Base-by-base conservation (phyloP, 2,797 vertebrate species). In the Mus minutoides region DNA sequence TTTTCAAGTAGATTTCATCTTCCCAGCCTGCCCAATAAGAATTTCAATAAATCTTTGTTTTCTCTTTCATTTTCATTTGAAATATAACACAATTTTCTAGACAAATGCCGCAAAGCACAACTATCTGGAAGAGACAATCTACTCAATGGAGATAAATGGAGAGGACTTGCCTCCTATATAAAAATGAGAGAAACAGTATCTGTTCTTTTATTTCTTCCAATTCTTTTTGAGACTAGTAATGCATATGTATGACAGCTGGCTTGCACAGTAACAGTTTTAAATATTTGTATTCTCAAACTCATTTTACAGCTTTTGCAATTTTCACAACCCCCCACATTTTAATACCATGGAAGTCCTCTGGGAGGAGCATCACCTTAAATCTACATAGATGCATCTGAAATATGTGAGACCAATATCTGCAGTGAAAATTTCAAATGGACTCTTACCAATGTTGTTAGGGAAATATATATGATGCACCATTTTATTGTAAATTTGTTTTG, bases 341-440 rank as follows among this genome's bases (percentile, higher is more conserved):
- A 94, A 71, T 88, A 94, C 1, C 69, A 86, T 94, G 89, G 85
- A 86, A 95, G 31, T 40, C 85, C 93, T 93, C 77, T 34, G 52
- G 97, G 93, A 78, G 76, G 29, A 93, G 40, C 13, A 92, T 77
- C 71, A 62, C 34, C 71, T 91, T 90, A 96, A 86, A 17, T 91
- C 95, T 95, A 76, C 95, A 95, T 93, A 82, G 64, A 80, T 46
- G 40, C 29, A 67, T n/a, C 90, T 96, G 79, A 49, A 95, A 91
- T 84, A 90, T 64, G 21, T 9, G 88, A 95, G 93, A 95, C 31
- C 78, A 96, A 62, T 14, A 93, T 43, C 92, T 97, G 54, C 93
- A 93, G 62, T 52, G 93, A 95, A 92, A 92, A 94, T 95, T 94
- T 97, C 31, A 49, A 31, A 88, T 92, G 76, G 97, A 85, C 85